These are phyloP conservation scores for Oreonectes daqikongensis DNA, from an alignment of 2,797 vertebrate species.

Conservation along the genomic window DNA sequence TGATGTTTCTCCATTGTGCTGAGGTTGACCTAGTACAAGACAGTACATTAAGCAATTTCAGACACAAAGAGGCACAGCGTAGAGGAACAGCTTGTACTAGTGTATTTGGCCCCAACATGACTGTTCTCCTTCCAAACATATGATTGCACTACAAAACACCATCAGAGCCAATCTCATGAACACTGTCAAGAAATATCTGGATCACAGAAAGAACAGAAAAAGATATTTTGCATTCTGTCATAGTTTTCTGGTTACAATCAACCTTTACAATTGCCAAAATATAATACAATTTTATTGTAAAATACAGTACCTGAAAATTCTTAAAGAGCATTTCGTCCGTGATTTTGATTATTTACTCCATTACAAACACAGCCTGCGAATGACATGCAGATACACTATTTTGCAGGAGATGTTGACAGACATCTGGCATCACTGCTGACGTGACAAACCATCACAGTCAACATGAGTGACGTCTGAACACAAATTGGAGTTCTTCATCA, in stretches of 20 bases:
- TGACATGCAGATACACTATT: neutral
- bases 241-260: too few species aligned
- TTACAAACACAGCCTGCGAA: neutral
- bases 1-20: too few species aligned
- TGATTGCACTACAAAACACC: neutral
- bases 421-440: neutral
- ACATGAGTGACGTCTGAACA: neutral
- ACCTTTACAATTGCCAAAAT: neutral
- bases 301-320: neutral
- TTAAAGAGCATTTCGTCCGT: neutral
- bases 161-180: neutral
- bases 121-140: neutral
- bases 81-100: neutral
- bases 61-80: neutral
- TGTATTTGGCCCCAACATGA: neutral
- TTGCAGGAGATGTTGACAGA: neutral
- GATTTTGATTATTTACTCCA: neutral
- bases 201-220: too few species aligned
- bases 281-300: too few species aligned
- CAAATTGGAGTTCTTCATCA: neutral
- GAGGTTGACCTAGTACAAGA: neutral
- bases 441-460: too few species aligned
- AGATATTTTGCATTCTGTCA: too few species aligned
- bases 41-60: neutral
- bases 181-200: too few species aligned